These are phyloP conservation scores for Petromus typicus DNA, from an alignment of 2,113 vertebrate species.

Conservation along the genomic window DNA sequence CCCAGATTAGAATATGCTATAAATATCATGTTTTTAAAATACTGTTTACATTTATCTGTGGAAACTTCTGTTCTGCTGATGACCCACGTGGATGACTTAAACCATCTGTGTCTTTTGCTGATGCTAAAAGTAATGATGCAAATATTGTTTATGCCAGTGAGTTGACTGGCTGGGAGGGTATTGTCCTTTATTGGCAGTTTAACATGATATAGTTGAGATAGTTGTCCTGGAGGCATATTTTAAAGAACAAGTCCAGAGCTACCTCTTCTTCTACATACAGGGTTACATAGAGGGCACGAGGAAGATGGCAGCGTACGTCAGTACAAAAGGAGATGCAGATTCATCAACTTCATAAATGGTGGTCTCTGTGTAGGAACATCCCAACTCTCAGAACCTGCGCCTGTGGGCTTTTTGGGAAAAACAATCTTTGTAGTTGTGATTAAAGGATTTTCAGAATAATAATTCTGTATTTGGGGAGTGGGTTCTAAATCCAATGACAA, in stretches of 20 bases:
- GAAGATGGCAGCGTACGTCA: neutral
- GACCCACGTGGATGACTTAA: conserved; percentile 57
- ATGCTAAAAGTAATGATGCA: conserved; percentile 5
- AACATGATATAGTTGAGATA: neutral
- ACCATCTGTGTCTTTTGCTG: conserved; percentile 56
- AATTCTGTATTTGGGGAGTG: neutral
- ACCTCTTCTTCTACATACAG: neutral
- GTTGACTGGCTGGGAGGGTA: neutral
- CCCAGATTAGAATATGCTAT: conserved; percentile 62
- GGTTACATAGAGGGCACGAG: neutral
- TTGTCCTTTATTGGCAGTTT: conserved; percentile 24
- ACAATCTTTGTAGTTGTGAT: neutral
- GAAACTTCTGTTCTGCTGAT: conserved; percentile 74
- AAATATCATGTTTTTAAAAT: conserved; percentile 58
- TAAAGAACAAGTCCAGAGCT: neutral
- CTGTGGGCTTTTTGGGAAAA: neutral
- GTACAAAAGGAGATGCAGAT: neutral
- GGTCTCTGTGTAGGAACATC: rapidly evolving
- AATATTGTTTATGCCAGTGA: neutral
- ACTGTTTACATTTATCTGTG: conserved; percentile 69
- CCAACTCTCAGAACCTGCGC: neutral
- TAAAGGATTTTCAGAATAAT: neutral
- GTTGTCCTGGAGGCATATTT: neutral
- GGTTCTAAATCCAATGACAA: neutral
- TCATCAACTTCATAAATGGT: neutral